Percentiles rank a stretch among this genome's conserved stretches.
These are phyloP conservation scores for Epizoanthus fatuus DNA, from an alignment of 92 coral and sea anemone species.

Conservation along the genomic window DNA sequence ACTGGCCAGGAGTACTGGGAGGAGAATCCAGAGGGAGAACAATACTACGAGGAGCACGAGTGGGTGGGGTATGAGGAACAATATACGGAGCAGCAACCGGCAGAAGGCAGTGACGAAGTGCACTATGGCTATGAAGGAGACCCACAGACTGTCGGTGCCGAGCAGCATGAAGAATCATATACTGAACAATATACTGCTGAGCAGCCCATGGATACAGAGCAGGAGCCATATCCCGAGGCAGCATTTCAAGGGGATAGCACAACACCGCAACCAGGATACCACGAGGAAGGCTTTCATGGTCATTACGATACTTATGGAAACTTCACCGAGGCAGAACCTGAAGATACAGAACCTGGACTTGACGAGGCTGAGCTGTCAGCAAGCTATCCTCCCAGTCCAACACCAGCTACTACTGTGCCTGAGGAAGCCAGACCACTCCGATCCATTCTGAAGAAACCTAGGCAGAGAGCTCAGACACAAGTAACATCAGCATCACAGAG, in stretches of 20 bases:
- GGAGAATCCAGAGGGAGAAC: conserved; percentile 20
- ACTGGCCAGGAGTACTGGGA: conserved; percentile 44
- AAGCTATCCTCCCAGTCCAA: neutral
- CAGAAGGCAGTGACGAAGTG: neutral
- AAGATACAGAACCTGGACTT: conserved; percentile 20
- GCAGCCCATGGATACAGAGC: conserved; percentile 5
- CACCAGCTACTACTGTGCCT: neutral
- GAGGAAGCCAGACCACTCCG: conserved; percentile 74
- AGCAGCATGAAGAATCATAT: neutral
- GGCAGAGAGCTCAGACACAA: neutral
- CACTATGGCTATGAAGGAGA: conserved; percentile 30
- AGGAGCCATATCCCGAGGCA: neutral
- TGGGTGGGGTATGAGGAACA: conserved; percentile 20
- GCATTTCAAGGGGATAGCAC: conserved; percentile 3
- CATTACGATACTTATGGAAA: conserved; percentile 6
- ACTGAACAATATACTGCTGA: conserved; percentile 11
- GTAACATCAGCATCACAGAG: neutral
- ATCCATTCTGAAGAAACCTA: conserved; percentile 82
- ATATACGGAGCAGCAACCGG: neutral
- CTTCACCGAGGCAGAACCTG: conserved; percentile 6
- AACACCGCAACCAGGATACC: neutral
- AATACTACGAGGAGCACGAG: conserved; percentile 46
- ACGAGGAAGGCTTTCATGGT: neutral
- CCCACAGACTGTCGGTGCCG: neutral
- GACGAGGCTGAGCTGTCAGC: conserved; percentile 6